Base-by-base conservation (phyloP, 2,113 vertebrate genomes). In the Heterotis niloticus region DNA sequence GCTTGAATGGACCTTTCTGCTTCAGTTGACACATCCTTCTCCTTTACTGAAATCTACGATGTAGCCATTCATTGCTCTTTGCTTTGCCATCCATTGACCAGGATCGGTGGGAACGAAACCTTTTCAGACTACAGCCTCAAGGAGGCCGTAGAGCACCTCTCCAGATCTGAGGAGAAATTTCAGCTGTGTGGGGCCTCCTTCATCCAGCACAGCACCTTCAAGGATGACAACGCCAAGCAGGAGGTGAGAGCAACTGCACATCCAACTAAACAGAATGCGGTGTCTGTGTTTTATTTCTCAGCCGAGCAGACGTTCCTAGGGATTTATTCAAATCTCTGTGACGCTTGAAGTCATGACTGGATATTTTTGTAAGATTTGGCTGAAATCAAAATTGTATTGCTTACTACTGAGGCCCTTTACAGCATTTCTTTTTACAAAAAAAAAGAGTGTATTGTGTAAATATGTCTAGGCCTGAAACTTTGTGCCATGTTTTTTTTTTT, bases 161-260 rank as follows among this genome's bases (percentile, higher is more conserved):
- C 87, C 66, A 87, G 83, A 51, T 69, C 85, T 0, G 92, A 96
- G 2, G 92, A 94, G 79, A 93, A 86, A 74, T 86, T 84, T 73
- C 94, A 97, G 84, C 91, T 91, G 73, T 92, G 89, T 29, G 96
- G 96, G 56, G 95, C 96, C 77, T 94, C 92, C 62, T 95, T 92
- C 85, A 96, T 99, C 81, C 97, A 99, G 81, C 94, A 98, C 68
- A 86, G 88, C 87, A 94, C 95, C 86, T 98, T 91, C 89, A 95
- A 93, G 78, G 93, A 98, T 0, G 95, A 96, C 20, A 80, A 75
- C 1, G 84, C 94, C 86, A 99, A 98, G 81, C 86, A 93, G 62
- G 90, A 95, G 95, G 97, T 98, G 78, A n/a, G 82, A 54, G 51
- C 16, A 57, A 12, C 71, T 57, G 44, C 52, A 12, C 11, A 11